phyloP scores from a whole-genome alignment of 2,888 invertebrate genomes.

The Spatulosminthurus flaviceps region DNA sequence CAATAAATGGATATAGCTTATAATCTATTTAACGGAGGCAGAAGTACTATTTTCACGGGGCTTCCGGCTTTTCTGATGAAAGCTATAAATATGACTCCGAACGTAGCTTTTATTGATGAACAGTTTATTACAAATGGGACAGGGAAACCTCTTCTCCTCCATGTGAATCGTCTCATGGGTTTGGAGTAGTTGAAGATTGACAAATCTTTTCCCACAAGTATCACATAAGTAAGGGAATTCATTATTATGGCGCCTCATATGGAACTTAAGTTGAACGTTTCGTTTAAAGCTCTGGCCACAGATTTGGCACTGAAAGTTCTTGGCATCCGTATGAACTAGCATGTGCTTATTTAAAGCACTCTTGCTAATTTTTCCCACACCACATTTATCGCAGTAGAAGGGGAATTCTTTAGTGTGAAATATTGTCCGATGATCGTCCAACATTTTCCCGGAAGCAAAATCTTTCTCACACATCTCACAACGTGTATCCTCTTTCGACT shows the following conservation, averaged over 20 bases:
- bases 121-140: slow-evolving; percentile 16
- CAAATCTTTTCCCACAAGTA: slow-evolving; percentile 25
- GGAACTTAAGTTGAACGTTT: not conserved
- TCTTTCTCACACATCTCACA: slow-evolving; percentile 13
- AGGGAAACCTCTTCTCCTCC: slow-evolving; percentile 14
- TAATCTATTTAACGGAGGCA: no score
- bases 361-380: not conserved
- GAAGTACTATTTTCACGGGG: no score
- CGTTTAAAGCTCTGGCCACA: slow-evolving; percentile 25
- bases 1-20: no score
- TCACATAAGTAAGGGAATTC: slow-evolving; percentile 5
- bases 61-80: not conserved
- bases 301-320: slow-evolving; percentile 3
- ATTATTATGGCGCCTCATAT: not conserved
- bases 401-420: slow-evolving; percentile 8
- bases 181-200: not conserved
- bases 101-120: slow-evolving; percentile 1
- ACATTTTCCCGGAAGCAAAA: not conserved
- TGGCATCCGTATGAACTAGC: slow-evolving; percentile 8
- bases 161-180: not conserved
- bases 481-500: no score
- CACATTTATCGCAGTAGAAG: slow-evolving; percentile 30
- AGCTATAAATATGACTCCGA: not conserved
- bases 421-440: not conserved
- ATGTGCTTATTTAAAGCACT: not conserved